Conservation (phyloP, 2,797 vertebrate species). For the Argyrosomus regius region DNA sequence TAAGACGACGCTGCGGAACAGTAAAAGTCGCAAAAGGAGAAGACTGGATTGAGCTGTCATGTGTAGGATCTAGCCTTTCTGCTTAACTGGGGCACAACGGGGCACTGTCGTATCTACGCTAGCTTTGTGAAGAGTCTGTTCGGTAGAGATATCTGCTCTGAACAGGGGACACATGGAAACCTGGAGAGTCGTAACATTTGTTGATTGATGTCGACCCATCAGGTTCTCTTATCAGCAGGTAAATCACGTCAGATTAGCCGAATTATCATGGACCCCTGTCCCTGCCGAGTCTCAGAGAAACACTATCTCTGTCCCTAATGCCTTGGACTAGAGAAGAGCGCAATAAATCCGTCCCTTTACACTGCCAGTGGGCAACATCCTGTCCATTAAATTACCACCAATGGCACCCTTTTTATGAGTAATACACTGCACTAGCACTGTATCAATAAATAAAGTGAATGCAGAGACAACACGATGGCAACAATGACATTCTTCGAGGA, state of each 20-base stretch:
- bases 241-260: slow-evolving; percentile 67
- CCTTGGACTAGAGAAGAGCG: slow-evolving; percentile 44
- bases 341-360: slow-evolving; percentile 60
- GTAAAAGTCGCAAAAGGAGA: slow-evolving; percentile 19
- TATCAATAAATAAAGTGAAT: slow-evolving; percentile 70
- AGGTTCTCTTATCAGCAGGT: slow-evolving; percentile 47
- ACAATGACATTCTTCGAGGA: slow-evolving; percentile 35
- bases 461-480: slow-evolving; percentile 46
- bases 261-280: slow-evolving; percentile 58
- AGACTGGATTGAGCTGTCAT: slow-evolving; percentile 63
- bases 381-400: slow-evolving; percentile 67
- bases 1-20: slow-evolving; percentile 37
- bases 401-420: slow-evolving; percentile 63
- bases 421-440: slow-evolving; percentile 41
- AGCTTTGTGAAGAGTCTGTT: slow-evolving; percentile 37
- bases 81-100: slow-evolving; percentile 42
- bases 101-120: slow-evolving; percentile 23
- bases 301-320: slow-evolving; percentile 48
- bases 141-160: slow-evolving; percentile 30
- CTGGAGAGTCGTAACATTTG: slow-evolving; percentile 23
- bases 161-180: slow-evolving; percentile 31
- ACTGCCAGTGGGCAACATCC: slow-evolving; percentile 46
- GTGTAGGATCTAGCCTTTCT: slow-evolving; percentile 31
- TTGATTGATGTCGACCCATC: slow-evolving; percentile 58
- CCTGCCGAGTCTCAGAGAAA: slow-evolving; percentile 54